Evolutionary conservation across 2,888 invertebrate species (phyloP).

Genomic region (Hofmannophila pseudospretella): DNA sequence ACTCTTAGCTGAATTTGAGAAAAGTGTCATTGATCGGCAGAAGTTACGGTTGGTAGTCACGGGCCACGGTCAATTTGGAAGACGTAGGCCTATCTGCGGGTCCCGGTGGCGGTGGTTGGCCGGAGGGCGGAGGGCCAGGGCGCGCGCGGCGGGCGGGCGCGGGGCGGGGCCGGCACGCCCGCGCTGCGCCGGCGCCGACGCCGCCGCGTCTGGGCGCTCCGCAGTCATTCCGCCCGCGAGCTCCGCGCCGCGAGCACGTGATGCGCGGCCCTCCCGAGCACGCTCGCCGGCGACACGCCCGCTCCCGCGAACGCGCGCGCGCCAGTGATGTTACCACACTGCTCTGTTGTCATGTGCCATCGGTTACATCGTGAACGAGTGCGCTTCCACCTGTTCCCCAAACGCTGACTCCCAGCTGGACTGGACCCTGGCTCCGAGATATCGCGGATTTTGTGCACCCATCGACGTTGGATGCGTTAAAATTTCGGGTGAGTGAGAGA

Average conservation of each 20-base stretch:
- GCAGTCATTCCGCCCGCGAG: conserved; percentile 49
- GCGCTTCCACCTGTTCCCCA: conserved; percentile 62
- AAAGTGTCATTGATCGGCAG: no score
- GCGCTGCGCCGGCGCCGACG: conserved; percentile 24
- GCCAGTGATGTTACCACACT: conserved; percentile 67
- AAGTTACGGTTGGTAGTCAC: no score
- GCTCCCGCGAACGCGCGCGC: conserved; percentile 53
- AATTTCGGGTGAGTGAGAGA: conserved; percentile 76
- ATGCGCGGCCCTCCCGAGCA: conserved; percentile 36
- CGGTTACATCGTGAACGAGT: conserved; percentile 61
- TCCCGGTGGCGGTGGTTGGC: conserved; percentile 6
- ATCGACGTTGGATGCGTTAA: conserved; percentile 73
- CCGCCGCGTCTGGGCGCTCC: conserved; percentile 26
- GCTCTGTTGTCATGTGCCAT: conserved; percentile 59
- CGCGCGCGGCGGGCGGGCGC: conserved; percentile 22
- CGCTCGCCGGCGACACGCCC: conserved; percentile 42
- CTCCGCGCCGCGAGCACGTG: conserved; percentile 31
- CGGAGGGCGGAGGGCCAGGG: conserved; percentile 20
- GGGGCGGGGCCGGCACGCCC: conserved; percentile 27
- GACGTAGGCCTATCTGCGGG: conserved; percentile 1
- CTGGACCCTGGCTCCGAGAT: conserved; percentile 27
- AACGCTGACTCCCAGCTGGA: conserved; percentile 52
- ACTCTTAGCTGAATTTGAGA: no score
- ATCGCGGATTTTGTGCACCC: conserved; percentile 60
- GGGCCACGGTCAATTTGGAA: no score